Base-by-base conservation (phyloP, 2,797 vertebrate species). In the Gadopsis marmoratus region DNA sequence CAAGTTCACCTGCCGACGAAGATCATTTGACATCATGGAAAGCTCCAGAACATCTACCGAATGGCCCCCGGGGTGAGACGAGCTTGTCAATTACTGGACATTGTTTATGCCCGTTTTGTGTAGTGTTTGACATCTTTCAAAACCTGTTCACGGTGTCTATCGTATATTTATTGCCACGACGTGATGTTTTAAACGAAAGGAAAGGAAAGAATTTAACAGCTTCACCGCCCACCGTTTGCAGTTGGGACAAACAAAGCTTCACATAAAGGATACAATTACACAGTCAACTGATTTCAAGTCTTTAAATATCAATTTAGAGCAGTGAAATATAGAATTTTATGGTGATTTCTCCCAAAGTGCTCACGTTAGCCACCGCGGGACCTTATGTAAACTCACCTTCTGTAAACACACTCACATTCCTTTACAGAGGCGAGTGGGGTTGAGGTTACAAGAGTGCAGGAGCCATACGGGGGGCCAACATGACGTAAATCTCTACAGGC, bases 371-470 rank as follows among this genome's bases (percentile, higher is more conserved):
- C 64, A 59, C 54, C 0, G 1, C 5, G 81, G 65, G 82, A 83
- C 79, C 43, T 79, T 71, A 37, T 0, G 2, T 73, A 86, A 85
- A 79, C 85, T 77, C 84, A 62, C 56, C 77, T 83, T 83, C 74
- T 76, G 71, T 23, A 47, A 48, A 48, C 63, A 29, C 63, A 17
- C 76, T 61, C 72, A 29, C 86, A 87, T 86, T 88, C 84, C 88
- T 78, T 4, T 56, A 43, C 54, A 17, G 76, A 62, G 78, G 65
- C 45, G 23, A 54, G 3, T 0, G 61, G 26, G 85, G 83, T 37
- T 3, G 79, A 73, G 83, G 83, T 85, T 35, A 77, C 29, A 8
- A 59, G 71, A 79, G 87, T 35, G 69, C 74, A 78, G 31, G 7
- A 68, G 63, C 67, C 78, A 72, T 37, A 78, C 77, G 71, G 71